Conservation (phyloP, 2,888 invertebrate species). For the Lithophane socia region DNA sequence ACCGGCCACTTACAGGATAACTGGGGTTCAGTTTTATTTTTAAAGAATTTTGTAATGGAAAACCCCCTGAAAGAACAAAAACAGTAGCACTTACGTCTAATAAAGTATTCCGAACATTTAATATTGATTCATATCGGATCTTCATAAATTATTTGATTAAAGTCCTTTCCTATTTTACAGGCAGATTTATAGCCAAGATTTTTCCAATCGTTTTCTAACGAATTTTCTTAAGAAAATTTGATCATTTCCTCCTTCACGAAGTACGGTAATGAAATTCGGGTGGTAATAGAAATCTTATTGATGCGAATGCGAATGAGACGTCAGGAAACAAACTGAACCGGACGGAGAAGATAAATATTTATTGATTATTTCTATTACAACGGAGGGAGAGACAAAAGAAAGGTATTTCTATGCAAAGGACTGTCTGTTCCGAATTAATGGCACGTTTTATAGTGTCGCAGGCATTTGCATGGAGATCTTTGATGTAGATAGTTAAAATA, state of each 20-base stretch:
- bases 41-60: background rate
- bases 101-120: constrained; percentile 5
- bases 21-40: background rate
- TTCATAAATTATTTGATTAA: constrained; percentile 51
- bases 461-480: constrained; percentile 58
- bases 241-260: constrained; percentile 60
- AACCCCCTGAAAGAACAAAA: background rate
- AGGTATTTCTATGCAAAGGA: constrained; percentile 67
- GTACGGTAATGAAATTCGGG: constrained; percentile 66
- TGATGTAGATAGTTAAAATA: constrained; percentile 61
- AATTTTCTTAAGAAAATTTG: constrained; percentile 52
- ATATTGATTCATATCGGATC: constrained; percentile 29
- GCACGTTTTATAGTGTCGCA: constrained; percentile 59
- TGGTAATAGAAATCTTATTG: constrained; percentile 68
- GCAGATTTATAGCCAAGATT: constrained; percentile 51
- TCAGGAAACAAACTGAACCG: constrained; percentile 65
- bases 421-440: constrained; percentile 57
- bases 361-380: constrained; percentile 67
- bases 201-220: constrained; percentile 49
- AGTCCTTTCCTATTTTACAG: constrained; percentile 36
- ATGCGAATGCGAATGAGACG: constrained; percentile 62
- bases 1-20: constrained; percentile 10
- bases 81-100: background rate
- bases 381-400: constrained; percentile 61
- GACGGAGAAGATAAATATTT: constrained; percentile 69